A percentile compares a stretch with the other conserved stretches of the same genome.
phyloP scores from a whole-genome alignment of 2,113 vertebrate genomes.

The Blennius ocellaris region DNA sequence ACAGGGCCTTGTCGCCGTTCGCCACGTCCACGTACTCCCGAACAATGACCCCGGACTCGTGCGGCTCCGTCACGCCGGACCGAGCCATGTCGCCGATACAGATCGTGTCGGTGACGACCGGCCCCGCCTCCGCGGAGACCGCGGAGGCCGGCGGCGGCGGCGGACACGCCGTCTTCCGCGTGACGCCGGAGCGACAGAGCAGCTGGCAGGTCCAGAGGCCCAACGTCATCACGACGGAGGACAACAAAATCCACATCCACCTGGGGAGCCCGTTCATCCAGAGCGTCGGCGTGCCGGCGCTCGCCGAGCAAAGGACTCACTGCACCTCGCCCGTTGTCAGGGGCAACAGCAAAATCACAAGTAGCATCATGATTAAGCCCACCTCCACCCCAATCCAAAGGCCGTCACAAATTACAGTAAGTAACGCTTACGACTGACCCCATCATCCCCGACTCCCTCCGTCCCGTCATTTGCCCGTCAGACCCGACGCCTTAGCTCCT shows the following conservation, averaged over 20 bases:
- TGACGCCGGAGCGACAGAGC: conserved; percentile 92
- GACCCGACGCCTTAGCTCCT: conserved; percentile 41
- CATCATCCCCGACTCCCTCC: conserved; percentile 44
- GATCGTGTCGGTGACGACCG: conserved; percentile 87
- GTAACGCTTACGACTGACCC: conserved; percentile 94
- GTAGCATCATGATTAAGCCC: conserved; percentile 99
- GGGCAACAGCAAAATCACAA: conserved; percentile 93
- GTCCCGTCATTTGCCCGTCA: conserved; percentile 63
- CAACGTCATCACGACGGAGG: conserved; percentile 98
- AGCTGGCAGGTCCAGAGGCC: conserved; percentile 94
- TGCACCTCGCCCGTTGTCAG: conserved; percentile 87
- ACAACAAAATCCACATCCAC: conserved; percentile 99
- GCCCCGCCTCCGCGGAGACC: conserved; percentile 83
- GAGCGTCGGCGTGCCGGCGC: conserved; percentile 81
- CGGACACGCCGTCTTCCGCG: conserved; percentile 89
- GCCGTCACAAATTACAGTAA: conserved; percentile 99
- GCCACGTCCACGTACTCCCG: conserved; percentile 88
- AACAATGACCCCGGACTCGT: conserved; percentile 90
- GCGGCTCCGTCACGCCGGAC: conserved; percentile 90
- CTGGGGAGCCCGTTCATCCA: conserved; percentile 94
- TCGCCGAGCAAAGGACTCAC: conserved; percentile 90
- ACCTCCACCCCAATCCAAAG: conserved; percentile 91
- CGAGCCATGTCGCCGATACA: conserved; percentile 93
- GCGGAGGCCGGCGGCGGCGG: conserved; percentile 89
- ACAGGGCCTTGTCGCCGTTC: conserved; percentile 88